Conservation (phyloP, 2,113 vertebrate genomes). For the Aphelocoma coerulescens region DNA sequence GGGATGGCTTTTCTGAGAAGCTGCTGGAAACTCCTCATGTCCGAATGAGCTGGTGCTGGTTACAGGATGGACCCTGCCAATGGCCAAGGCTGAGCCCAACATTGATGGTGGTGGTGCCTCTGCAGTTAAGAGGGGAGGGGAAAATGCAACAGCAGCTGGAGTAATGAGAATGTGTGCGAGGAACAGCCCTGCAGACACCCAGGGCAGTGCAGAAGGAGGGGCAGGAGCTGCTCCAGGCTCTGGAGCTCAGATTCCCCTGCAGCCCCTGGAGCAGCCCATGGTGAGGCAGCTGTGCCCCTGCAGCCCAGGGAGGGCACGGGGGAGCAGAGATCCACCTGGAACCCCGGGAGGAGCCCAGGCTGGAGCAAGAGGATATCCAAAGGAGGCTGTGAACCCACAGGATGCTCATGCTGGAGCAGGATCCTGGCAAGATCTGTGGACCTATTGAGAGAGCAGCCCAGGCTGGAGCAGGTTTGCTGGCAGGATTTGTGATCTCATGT, state of each 20-base stretch:
- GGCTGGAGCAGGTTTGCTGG: neutral
- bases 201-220: neutral
- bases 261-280: neutral
- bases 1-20: neutral
- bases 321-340: neutral
- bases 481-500: fast-evolving
- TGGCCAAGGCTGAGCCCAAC: neutral
- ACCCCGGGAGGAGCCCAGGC: too few species aligned
- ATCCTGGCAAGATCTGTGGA: neutral
- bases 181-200: neutral
- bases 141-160: neutral
- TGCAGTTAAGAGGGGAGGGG: fast-evolving
- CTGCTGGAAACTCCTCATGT: neutral
- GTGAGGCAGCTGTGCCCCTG: neutral
- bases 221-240: neutral
- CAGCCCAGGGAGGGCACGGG: neutral
- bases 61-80: neutral
- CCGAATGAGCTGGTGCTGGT: fast-evolving
- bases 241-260: neutral
- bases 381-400: neutral
- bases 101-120: fast-evolving
- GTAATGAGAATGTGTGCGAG: fast-evolving
- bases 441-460: fast-evolving
- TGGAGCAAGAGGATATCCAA: neutral
- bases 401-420: fast-evolving